A percentile compares a stretch with the other conserved stretches of the same genome.
phyloP scores from a whole-genome alignment of 2,113 vertebrate genomes.

The Montifringilla adamsi region DNA sequence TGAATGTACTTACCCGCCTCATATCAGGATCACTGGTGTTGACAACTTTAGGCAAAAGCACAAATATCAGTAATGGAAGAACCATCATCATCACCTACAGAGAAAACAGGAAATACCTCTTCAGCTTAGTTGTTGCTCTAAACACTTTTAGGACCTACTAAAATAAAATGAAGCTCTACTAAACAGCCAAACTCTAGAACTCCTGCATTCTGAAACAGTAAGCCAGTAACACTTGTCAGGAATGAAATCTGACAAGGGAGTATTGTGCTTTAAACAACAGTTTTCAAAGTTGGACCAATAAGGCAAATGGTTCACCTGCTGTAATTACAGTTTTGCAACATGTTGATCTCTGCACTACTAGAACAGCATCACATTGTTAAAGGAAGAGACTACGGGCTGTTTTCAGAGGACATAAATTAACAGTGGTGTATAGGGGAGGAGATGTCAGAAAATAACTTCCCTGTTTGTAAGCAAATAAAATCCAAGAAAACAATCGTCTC shows the following conservation, averaged over 20 bases:
- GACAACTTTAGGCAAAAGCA: slow-evolving; percentile 95
- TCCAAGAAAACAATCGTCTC: background rate
- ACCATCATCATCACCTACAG: slow-evolving; percentile 99
- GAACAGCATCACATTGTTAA: background rate
- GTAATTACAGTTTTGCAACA: background rate
- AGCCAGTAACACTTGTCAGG: background rate
- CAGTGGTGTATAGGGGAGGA: background rate
- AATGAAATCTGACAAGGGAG: background rate
- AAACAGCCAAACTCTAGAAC: background rate
- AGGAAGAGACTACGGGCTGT: background rate
- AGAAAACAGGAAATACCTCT: background rate
- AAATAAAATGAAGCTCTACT: background rate
- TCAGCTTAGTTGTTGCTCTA: background rate
- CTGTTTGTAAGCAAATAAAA: background rate
- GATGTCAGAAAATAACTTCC: background rate
- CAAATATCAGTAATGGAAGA: slow-evolving; percentile 94
- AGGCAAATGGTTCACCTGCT: background rate
- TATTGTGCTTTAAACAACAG: background rate
- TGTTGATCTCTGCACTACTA: background rate
- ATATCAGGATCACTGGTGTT: slow-evolving; percentile 99
- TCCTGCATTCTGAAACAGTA: background rate
- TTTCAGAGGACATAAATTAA: background rate
- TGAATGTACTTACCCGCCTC: slow-evolving; percentile 85
- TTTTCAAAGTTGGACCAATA: background rate
- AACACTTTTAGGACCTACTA: background rate